These are phyloP conservation scores for Octopus sinensis DNA, from an alignment of 1,140 invertebrate species.

Conservation along the genomic window DNA sequence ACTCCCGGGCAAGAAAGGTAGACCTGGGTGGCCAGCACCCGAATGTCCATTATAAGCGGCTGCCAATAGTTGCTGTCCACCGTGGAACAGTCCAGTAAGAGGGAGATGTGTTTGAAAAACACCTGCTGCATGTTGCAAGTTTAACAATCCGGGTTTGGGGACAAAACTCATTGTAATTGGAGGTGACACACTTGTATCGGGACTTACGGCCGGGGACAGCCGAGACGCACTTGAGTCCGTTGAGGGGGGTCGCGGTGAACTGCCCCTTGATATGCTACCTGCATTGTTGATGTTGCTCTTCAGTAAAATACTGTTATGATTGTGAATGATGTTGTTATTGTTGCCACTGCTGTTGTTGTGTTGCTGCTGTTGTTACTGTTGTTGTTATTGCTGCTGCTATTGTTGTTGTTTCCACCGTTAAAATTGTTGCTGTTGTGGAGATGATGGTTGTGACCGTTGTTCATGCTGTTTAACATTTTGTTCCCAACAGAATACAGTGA, in stretches of 20 bases:
- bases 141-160: conserved; percentile 46
- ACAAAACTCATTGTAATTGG: conserved; percentile 36
- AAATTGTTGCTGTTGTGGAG: conserved; percentile 8
- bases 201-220: conserved; percentile 28
- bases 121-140: conserved; percentile 37
- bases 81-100: conserved; percentile 30
- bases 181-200: conserved; percentile 41
- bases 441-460: too few relatives aligned
- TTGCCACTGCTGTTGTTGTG: background rate
- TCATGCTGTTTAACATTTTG: too few relatives aligned
- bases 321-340: background rate
- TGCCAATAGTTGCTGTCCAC: conserved; percentile 27
- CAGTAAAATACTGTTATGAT: background rate
- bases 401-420: conserved; percentile 19
- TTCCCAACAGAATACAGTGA: background rate
- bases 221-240: conserved; percentile 37
- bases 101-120: conserved; percentile 30
- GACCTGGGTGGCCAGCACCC: conserved; percentile 20
- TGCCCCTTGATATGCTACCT: conserved; percentile 13
- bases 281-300: background rate
- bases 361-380: conserved; percentile 13
- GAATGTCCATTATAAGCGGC: conserved; percentile 21
- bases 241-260: conserved; percentile 33
- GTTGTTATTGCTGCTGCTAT: conserved; percentile 16
- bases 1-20: conserved; percentile 38